A percentile compares a stretch with the other conserved stretches of the same genome.
Conservation (phyloP, 2,113 vertebrate genomes). For the Chloropsis hardwickii region DNA sequence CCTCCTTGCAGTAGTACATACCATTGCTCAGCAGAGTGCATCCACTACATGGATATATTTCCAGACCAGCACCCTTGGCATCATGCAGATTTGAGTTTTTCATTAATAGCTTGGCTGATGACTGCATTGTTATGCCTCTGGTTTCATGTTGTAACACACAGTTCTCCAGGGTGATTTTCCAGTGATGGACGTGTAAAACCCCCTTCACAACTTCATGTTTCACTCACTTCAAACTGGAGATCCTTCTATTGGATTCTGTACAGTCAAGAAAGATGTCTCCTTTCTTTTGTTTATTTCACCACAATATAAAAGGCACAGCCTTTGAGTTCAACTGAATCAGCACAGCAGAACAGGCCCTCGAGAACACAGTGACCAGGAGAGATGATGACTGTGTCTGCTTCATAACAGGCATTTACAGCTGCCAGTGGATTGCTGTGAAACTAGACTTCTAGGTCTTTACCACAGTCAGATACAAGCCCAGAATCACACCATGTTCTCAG, state of each 20-base stretch:
- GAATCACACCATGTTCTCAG: conserved; percentile 83
- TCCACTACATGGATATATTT: conserved; percentile 86
- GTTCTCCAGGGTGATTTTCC: conserved; percentile 83
- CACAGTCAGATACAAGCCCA: conserved; percentile 79
- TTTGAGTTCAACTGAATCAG: conserved; percentile 83
- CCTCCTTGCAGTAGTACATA: conserved; percentile 91
- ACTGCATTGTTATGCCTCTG: conserved; percentile 82
- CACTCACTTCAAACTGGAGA: conserved; percentile 86
- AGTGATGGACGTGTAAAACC: conserved; percentile 82
- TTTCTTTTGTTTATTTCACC: conserved; percentile 86
- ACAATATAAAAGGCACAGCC: conserved; percentile 76
- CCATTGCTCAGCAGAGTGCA: conserved; percentile 82
- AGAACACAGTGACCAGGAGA: conserved; percentile 80
- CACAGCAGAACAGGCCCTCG: conserved; percentile 73
- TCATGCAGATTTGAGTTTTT: conserved; percentile 90
- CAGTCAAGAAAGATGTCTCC: conserved; percentile 86
- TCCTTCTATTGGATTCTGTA: conserved; percentile 72
- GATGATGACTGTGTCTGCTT: conserved; percentile 79
- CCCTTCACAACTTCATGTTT: conserved; percentile 87
- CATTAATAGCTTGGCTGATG: conserved; percentile 82
- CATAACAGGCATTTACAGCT: conserved; percentile 77
- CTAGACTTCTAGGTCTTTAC: conserved; percentile 46
- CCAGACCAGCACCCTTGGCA: conserved; percentile 89
- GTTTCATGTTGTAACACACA: conserved; percentile 89
- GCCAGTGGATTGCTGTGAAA: conserved; percentile 80